These are phyloP conservation scores for Synanceia verrucosa DNA, from an alignment of 2,797 vertebrate species.

Conservation along the genomic window DNA sequence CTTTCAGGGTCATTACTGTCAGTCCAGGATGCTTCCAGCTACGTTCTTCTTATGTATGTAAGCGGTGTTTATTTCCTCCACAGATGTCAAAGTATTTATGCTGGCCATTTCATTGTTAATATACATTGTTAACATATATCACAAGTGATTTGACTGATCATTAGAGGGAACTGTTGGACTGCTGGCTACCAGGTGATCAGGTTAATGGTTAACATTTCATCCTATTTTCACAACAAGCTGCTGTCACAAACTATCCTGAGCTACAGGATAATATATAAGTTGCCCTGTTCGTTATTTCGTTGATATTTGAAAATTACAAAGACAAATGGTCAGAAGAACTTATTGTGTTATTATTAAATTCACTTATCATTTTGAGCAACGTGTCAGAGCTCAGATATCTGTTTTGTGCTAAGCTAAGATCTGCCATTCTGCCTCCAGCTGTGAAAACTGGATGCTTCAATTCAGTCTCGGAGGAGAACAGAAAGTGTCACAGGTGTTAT, in stretches of 20 bases:
- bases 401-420: constrained; percentile 8
- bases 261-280: constrained; percentile 5
- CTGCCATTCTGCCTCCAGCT: constrained; percentile 10
- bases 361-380: neutral
- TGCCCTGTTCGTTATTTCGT: neutral
- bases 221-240: constrained; percentile 38
- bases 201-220: constrained; percentile 60
- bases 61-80: constrained; percentile 29
- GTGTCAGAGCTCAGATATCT: constrained; percentile 10
- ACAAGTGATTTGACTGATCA: constrained; percentile 39
- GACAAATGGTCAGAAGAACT: neutral
- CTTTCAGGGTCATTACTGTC: constrained; percentile 75
- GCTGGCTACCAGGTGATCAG: constrained; percentile 39
- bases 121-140: constrained; percentile 17
- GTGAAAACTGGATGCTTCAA: neutral
- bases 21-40: constrained; percentile 49
- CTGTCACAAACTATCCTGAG: constrained; percentile 25
- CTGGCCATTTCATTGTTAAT: constrained; percentile 30
- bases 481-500: neutral
- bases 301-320: neutral
- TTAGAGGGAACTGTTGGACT: constrained; percentile 43
- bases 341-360: neutral
- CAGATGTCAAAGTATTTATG: constrained; percentile 21
- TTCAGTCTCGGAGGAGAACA: neutral
- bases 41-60: constrained; percentile 21